phyloP scores from a whole-genome alignment of 2,797 vertebrate genomes.

The Protosalanx chinensis region DNA sequence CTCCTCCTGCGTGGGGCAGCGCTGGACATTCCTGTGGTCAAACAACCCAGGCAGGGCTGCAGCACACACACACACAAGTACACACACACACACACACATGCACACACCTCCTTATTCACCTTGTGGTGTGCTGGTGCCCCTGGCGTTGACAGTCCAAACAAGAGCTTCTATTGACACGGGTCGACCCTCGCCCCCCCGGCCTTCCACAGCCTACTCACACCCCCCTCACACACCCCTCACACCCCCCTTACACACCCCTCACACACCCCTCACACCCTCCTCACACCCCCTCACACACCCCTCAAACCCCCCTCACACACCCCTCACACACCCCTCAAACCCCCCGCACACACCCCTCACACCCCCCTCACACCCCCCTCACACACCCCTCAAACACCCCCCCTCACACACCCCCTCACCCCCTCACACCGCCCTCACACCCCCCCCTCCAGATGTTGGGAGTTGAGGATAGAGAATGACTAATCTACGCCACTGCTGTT shows the following conservation, averaged over 20 bases:
- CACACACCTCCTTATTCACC: conserved; percentile 60
- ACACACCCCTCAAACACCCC: too few relatives aligned
- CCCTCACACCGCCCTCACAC: too few relatives aligned
- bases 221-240: conserved; percentile 24
- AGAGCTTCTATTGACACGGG: conserved; percentile 64
- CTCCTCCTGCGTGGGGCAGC: neutral
- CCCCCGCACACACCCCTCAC: too few relatives aligned
- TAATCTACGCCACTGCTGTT: conserved; percentile 50
- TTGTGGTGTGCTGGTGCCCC: conserved; percentile 43
- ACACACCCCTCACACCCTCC: too few relatives aligned
- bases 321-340: too few relatives aligned
- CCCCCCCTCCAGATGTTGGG: conserved; percentile 75
- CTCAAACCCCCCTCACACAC: too few relatives aligned
- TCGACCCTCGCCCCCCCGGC: conserved; percentile 36
- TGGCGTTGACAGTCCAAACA: conserved; percentile 60
- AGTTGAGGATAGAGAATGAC: conserved; percentile 69
- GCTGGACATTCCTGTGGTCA: conserved; percentile 3
- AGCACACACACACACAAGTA: neutral
- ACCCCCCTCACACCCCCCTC: too few relatives aligned
- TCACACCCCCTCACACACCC: too few relatives aligned
- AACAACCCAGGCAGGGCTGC: neutral
- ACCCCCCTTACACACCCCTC: too few relatives aligned
- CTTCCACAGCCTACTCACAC: neutral
- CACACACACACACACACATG: conserved; percentile 34
- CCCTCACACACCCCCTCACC: conserved; percentile 1